Conservation (phyloP, 2,888 invertebrate genomes). For the Agrotis ipsilon region DNA sequence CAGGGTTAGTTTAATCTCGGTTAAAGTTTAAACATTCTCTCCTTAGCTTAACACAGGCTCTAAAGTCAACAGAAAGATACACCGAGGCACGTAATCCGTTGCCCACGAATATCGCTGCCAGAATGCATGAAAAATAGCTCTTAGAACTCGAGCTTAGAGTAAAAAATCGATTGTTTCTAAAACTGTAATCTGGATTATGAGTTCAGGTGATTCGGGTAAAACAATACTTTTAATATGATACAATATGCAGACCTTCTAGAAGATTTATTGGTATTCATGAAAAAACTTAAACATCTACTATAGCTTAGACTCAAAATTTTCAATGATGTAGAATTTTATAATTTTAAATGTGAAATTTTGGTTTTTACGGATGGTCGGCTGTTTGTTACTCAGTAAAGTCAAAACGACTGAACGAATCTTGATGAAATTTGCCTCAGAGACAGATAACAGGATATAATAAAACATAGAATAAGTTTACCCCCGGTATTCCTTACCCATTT, state of each 20-base stretch:
- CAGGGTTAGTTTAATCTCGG: background rate
- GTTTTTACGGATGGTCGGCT: no score
- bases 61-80: conserved; percentile 21
- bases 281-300: background rate
- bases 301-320: no score
- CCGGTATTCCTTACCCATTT: no score
- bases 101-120: conserved; percentile 4
- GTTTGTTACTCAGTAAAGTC: no score
- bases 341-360: no score
- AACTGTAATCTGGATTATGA: background rate
- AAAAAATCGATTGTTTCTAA: conserved; percentile 8
- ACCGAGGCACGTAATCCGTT: conserved; percentile 12
- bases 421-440: no score
- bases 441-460: no score
- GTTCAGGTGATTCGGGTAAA: background rate
- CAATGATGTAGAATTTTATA: no score
- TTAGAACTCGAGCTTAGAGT: background rate
- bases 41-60: background rate
- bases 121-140: background rate
- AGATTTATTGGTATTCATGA: background rate
- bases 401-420: no score
- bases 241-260: background rate
- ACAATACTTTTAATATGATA: background rate
- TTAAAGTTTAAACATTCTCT: background rate
- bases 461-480: no score